Percentiles rank a stretch among this genome's conserved stretches.
Evolutionary conservation across 2,888 invertebrate genomes (phyloP).

Genomic region (Caenorhabditis virilis): DNA sequence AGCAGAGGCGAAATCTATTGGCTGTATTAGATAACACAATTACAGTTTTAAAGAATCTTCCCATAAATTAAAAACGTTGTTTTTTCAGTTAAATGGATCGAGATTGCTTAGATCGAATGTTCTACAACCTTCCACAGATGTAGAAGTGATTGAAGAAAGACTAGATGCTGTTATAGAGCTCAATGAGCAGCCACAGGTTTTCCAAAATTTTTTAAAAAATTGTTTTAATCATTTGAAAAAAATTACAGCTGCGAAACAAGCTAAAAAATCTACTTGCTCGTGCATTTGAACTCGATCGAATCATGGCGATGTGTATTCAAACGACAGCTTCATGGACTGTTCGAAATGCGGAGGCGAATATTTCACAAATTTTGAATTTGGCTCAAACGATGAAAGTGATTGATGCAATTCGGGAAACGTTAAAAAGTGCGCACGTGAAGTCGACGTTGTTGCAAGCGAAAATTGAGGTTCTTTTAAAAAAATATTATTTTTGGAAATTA

Average conservation of each 20-base stretch:
- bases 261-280: constrained; percentile 68
- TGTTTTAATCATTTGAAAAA: not conserved
- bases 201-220: not conserved
- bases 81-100: constrained; percentile 74
- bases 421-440: constrained; percentile 28
- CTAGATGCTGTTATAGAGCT: constrained; percentile 81
- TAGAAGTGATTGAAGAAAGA: constrained; percentile 76
- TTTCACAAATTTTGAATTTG: constrained; percentile 75
- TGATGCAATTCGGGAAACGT: constrained; percentile 17
- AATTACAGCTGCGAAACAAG: constrained; percentile 46
- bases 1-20: constrained; percentile 72
- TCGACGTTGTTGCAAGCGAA: constrained; percentile 35
- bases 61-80: no score
- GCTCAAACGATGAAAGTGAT: constrained; percentile 43
- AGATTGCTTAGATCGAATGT: constrained; percentile 81
- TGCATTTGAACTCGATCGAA: constrained; percentile 80
- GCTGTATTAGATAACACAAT: constrained; percentile 77
- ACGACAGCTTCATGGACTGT: constrained; percentile 54
- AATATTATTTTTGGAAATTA: not conserved
- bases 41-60: constrained; percentile 70
- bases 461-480: constrained; percentile 26
- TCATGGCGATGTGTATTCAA: constrained; percentile 74
- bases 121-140: constrained; percentile 77
- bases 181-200: constrained; percentile 72
- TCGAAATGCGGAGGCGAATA: constrained; percentile 77